Evolutionary conservation across 2,113 vertebrate genomes (phyloP).

Genomic region (Eulemur macaco): DNA sequence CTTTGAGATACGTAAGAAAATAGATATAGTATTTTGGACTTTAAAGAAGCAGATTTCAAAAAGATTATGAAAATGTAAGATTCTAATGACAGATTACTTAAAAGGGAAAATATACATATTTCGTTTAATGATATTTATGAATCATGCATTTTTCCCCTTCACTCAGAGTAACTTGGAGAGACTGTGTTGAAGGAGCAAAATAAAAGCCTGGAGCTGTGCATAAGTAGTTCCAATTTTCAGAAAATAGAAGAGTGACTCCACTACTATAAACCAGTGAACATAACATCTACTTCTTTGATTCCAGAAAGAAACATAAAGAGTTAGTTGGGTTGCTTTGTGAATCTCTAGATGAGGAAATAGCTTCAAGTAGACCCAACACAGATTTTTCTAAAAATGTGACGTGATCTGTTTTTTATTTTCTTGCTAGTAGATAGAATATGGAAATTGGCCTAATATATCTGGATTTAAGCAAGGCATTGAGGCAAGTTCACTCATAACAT

Average conservation of each 20-base stretch:
- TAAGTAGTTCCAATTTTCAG: not conserved
- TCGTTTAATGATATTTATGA: not conserved
- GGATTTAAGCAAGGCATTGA: not conserved
- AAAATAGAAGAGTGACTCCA: not conserved
- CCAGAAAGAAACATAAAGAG: not conserved
- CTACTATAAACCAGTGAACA: not conserved
- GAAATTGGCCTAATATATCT: not conserved
- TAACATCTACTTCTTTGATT: not conserved
- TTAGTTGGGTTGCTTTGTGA: not conserved
- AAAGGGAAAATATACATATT: not conserved
- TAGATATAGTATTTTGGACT: slow-evolving; percentile 3
- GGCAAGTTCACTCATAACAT: not conserved
- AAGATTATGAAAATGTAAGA: not conserved
- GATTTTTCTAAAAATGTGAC: slow-evolving; percentile 19
- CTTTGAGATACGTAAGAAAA: not conserved
- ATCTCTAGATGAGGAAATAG: not conserved
- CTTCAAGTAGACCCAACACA: not conserved
- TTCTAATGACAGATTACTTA: not conserved
- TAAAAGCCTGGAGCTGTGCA: not conserved
- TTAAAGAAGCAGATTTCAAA: not conserved
- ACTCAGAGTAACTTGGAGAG: not conserved
- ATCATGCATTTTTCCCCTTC: not conserved
- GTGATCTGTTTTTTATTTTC: not conserved
- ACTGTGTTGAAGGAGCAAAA: not conserved
- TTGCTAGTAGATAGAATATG: slow-evolving; percentile 6